A percentile compares a stretch with the other conserved stretches of the same genome.
These are phyloP conservation scores for Rotaria sp. DNA, from an alignment of 2,888 invertebrate species.

Conservation along the genomic window DNA sequence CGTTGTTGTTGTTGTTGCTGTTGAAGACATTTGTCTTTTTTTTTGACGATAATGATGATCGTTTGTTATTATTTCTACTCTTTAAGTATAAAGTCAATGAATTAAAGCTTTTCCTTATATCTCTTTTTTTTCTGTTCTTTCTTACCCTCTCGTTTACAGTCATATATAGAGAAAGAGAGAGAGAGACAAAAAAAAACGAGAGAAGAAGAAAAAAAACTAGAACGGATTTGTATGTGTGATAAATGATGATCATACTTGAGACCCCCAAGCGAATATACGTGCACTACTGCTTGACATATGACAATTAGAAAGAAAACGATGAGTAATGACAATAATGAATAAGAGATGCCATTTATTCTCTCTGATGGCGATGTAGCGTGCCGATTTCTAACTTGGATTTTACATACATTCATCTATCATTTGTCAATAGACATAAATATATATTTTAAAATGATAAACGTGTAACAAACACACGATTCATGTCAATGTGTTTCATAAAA, in stretches of 20 bases:
- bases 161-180: not conserved
- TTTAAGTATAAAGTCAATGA: not conserved
- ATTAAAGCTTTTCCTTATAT: not conserved
- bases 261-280: not conserved
- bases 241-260: not conserved
- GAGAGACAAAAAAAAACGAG: not conserved
- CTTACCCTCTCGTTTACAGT: not conserved
- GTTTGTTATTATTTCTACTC: not conserved
- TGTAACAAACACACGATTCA: too few relatives aligned
- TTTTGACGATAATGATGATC: not conserved
- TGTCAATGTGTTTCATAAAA: too few relatives aligned
- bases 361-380: not conserved
- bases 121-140: not conserved
- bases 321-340: not conserved
- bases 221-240: slow-evolving; percentile 12
- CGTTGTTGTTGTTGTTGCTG: not conserved
- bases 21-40: not conserved
- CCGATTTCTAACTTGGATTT: not conserved
- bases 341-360: not conserved
- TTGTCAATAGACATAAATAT: not conserved
- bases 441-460: not conserved
- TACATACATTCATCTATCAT: not conserved
- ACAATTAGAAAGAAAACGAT: not conserved
- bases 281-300: not conserved
- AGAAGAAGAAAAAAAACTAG: not conserved